A percentile compares a stretch with the other conserved stretches of the same genome.
These are phyloP conservation scores for Pimephales promelas DNA, from an alignment of 2,113 vertebrate species.

Conservation along the genomic window DNA sequence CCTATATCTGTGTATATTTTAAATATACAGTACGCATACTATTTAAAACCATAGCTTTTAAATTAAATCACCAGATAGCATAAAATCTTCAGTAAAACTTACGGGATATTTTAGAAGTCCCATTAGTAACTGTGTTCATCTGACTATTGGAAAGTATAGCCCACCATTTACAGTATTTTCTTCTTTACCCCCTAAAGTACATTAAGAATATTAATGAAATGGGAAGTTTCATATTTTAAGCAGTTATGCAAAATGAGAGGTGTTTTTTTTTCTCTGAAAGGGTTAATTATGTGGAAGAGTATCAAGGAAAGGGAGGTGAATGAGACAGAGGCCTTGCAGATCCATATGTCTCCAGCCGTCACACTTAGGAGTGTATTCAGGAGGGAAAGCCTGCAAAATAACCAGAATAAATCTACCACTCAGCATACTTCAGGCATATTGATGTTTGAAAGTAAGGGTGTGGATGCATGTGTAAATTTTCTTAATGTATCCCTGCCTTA, in stretches of 20 bases:
- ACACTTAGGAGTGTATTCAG: slow-evolving; percentile 67
- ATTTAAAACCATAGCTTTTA: neutral
- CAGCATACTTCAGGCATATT: slow-evolving; percentile 58
- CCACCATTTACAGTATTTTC: neutral
- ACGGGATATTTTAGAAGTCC: neutral
- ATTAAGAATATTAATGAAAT: neutral
- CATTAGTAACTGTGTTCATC: neutral
- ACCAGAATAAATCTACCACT: slow-evolving; percentile 65
- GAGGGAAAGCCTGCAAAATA: slow-evolving; percentile 67
- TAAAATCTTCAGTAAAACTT: neutral
- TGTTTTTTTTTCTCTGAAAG: neutral
- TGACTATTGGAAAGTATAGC: too few relatives aligned
- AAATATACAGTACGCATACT: neutral
- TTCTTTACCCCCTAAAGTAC: neutral
- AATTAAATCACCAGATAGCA: neutral
- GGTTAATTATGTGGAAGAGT: slow-evolving; percentile 48
- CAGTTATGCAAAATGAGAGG: neutral
- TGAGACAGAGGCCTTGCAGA: slow-evolving; percentile 54
- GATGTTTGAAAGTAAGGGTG: slow-evolving; percentile 41
- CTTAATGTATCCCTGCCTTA: slow-evolving; percentile 21
- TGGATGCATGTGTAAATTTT: slow-evolving; percentile 23
- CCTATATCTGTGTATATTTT: neutral
- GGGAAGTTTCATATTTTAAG: neutral
- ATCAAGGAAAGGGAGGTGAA: slow-evolving; percentile 62
- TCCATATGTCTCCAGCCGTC: slow-evolving; percentile 67